phyloP scores from a whole-genome alignment of 2,113 vertebrate genomes.

The Anas platyrhynchos region DNA sequence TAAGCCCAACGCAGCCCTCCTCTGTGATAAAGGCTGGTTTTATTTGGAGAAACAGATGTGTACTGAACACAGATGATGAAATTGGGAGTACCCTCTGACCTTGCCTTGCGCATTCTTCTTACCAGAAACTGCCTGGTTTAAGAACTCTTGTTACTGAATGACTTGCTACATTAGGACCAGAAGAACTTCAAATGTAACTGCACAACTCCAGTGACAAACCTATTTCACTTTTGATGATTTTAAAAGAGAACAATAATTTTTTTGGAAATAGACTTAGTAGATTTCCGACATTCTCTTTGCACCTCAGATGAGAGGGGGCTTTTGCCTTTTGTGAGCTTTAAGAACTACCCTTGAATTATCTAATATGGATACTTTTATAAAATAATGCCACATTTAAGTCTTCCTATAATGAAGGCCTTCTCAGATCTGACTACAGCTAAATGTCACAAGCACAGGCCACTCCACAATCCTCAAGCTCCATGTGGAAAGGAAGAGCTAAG shows the following conservation, averaged over 20 bases:
- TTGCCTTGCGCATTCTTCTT: background rate
- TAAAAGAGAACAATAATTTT: background rate
- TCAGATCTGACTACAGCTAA: background rate
- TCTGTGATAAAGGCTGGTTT: background rate
- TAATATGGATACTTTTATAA: background rate
- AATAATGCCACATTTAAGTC: background rate
- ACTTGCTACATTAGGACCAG: background rate
- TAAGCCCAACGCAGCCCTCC: fast-evolving
- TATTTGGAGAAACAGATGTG: background rate
- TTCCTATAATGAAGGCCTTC: background rate
- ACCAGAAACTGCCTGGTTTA: background rate
- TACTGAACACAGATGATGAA: background rate
- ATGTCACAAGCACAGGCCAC: background rate
- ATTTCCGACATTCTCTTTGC: background rate
- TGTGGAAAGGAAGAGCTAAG: background rate
- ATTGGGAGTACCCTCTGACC: background rate
- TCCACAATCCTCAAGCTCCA: background rate
- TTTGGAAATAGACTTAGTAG: background rate
- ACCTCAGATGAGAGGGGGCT: fast-evolving
- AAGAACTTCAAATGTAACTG: background rate
- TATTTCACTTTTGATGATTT: background rate
- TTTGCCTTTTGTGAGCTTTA: background rate
- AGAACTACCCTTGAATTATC: background rate
- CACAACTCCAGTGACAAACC: background rate
- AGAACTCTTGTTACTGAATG: background rate